These are phyloP conservation scores for Sebastes hubbsi DNA, from an alignment of 2,797 vertebrate species.

Conservation along the genomic window DNA sequence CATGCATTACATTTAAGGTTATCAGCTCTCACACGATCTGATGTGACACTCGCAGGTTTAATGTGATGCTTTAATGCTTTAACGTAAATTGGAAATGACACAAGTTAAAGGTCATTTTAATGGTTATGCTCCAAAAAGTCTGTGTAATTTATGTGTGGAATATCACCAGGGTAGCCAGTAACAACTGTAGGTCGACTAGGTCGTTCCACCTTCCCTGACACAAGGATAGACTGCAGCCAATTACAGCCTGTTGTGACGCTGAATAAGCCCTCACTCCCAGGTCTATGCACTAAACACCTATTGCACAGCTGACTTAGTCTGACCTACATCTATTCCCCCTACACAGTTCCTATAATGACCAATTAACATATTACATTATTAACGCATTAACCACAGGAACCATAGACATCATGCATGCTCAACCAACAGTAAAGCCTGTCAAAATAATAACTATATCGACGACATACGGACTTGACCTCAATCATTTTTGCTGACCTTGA, in stretches of 20 bases:
- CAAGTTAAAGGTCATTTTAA: slow-evolving; percentile 29
- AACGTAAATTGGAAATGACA: slow-evolving; percentile 38
- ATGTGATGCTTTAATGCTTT: slow-evolving; percentile 21
- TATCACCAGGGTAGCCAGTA: not conserved
- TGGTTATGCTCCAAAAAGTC: slow-evolving; percentile 24
- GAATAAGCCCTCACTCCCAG: not conserved
- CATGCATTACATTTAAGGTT: slow-evolving; percentile 15
- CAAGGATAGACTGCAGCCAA: not conserved
- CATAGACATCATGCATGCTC: not conserved
- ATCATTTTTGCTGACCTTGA: not conserved
- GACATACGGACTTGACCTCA: not conserved
- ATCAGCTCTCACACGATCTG: slow-evolving; percentile 13
- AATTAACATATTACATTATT: not conserved
- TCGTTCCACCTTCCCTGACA: not conserved
- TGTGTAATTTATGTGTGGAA: slow-evolving; percentile 5
- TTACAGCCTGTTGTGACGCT: not conserved
- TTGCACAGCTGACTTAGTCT: not conserved
- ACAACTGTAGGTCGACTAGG: not conserved
- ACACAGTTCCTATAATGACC: not conserved
- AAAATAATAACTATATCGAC: not conserved
- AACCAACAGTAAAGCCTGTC: not conserved
- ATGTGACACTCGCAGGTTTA: slow-evolving; percentile 34
- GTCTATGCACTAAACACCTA: not conserved
- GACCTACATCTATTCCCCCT: not conserved
- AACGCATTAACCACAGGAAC: not conserved